These are phyloP conservation scores for Vanessa cardui DNA, from an alignment of 2,888 invertebrate species.

Conservation along the genomic window DNA sequence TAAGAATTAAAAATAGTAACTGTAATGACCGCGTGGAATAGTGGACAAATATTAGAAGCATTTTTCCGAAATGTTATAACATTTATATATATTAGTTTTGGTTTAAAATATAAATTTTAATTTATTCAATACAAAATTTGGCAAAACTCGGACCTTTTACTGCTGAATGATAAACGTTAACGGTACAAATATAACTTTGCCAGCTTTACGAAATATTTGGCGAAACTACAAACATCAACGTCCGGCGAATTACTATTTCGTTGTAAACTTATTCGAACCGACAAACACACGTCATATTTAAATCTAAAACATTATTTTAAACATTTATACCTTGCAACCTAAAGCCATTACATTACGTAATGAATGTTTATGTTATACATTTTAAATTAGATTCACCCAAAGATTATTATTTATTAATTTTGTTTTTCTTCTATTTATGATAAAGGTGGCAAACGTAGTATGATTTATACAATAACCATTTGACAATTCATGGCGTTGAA, in stretches of 20 bases:
- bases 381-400: background rate
- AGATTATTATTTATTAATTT: background rate
- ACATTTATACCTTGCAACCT: background rate
- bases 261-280: background rate
- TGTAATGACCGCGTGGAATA: no score
- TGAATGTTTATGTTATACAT: background rate
- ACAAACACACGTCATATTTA: conserved; percentile 5
- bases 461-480: no score
- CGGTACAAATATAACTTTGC: background rate
- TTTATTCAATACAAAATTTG: no score
- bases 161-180: background rate
- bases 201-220: background rate
- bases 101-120: no score
- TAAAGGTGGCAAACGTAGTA: no score
- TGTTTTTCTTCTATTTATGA: no score
- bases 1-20: no score
- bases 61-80: no score
- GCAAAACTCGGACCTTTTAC: no score
- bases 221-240: background rate
- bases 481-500: no score
- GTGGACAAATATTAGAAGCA: no score
- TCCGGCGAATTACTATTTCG: background rate
- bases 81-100: no score
- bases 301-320: background rate
- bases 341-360: background rate